Conservation (phyloP, 2,888 invertebrate genomes). For the Drosophila ezoana region DNA sequence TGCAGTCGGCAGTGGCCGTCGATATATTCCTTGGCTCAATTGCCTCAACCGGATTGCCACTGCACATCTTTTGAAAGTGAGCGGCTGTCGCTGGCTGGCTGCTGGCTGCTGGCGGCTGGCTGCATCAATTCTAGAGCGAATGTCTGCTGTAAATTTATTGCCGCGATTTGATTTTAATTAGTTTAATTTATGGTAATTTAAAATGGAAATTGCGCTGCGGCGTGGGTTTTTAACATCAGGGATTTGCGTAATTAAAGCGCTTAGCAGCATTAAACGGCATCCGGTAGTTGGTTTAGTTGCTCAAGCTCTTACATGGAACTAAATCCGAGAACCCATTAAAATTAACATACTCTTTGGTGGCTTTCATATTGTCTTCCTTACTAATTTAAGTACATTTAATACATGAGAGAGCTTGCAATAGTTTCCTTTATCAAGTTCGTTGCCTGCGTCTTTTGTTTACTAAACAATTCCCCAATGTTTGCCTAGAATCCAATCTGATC, state of each 20-base stretch:
- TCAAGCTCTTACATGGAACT: not conserved
- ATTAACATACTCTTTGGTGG: not conserved
- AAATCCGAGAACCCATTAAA: not conserved
- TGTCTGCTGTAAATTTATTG: constrained; percentile 68
- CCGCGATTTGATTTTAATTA: constrained; percentile 74
- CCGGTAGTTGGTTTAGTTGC: constrained; percentile 8
- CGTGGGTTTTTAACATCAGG: constrained; percentile 13
- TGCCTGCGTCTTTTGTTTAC: not conserved
- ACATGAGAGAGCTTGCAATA: no score
- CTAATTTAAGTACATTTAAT: no score
- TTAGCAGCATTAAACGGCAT: constrained; percentile 18
- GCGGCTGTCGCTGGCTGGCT: constrained; percentile 58
- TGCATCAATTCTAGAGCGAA: constrained; percentile 74
- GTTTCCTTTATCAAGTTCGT: not conserved
- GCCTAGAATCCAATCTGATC: no score
- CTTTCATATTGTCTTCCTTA: no score
- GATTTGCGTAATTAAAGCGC: constrained; percentile 30
- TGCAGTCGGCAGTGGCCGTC: constrained; percentile 30
- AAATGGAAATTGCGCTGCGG: constrained; percentile 48
- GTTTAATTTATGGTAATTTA: constrained; percentile 76
- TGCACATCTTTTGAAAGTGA: constrained; percentile 73
- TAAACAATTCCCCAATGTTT: not conserved
- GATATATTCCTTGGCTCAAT: constrained; percentile 43
- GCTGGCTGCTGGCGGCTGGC: constrained; percentile 46
- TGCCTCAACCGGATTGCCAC: constrained; percentile 64